Conservation (phyloP, 2,888 invertebrate species). For the Dilophus febrilis region DNA sequence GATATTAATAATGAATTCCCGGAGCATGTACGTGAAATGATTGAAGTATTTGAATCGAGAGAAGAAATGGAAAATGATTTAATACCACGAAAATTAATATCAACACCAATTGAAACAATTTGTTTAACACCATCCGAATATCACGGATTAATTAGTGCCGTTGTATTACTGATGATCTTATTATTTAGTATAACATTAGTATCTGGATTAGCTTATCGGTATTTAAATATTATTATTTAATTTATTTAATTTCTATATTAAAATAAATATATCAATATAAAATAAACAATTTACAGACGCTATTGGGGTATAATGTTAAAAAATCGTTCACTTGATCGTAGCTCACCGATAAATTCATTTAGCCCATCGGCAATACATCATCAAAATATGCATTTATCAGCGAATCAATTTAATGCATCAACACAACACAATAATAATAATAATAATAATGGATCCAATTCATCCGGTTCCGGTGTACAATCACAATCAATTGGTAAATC, state of each 20-base stretch:
- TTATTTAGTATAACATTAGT: constrained; percentile 55
- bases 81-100: constrained; percentile 41
- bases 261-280: too few relatives aligned
- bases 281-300: constrained; percentile 32
- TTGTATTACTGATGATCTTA: constrained; percentile 56
- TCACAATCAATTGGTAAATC: constrained; percentile 15
- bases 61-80: constrained; percentile 48
- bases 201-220: constrained; percentile 50
- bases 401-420: constrained; percentile 16
- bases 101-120: constrained; percentile 46
- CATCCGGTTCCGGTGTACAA: not conserved
- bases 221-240: too few relatives aligned
- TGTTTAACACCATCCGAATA: constrained; percentile 73
- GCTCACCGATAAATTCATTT: constrained; percentile 29
- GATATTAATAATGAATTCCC: constrained; percentile 27
- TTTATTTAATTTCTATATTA: not conserved
- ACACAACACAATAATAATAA: constrained; percentile 7
- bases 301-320: constrained; percentile 66
- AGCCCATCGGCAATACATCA: constrained; percentile 30
- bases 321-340: constrained; percentile 37
- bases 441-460: not conserved
- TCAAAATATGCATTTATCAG: constrained; percentile 27
- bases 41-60: constrained; percentile 71
- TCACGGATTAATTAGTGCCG: constrained; percentile 63
- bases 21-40: constrained; percentile 77